These are phyloP conservation scores for Sinocyclocheilus maitianheensis DNA, from an alignment of 2,113 vertebrate species.

Conservation along the genomic window DNA sequence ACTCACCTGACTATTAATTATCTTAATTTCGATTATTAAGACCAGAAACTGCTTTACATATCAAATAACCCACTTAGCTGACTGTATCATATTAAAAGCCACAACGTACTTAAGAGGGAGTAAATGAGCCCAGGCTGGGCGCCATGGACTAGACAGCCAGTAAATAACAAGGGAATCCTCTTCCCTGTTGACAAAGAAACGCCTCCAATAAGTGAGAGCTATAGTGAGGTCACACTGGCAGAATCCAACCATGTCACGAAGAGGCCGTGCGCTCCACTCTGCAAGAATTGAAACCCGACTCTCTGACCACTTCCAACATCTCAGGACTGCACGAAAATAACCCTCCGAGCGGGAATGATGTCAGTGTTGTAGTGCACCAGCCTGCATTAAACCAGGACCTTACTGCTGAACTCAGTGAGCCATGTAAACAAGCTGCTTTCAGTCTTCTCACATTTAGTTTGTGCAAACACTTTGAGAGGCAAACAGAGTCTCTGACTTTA, in stretches of 20 bases:
- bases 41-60: not conserved
- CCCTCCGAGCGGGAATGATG: constrained; percentile 23
- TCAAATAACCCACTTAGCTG: constrained; percentile 23
- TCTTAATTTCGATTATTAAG: not conserved
- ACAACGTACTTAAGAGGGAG: not conserved
- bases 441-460: not conserved
- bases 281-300: constrained; percentile 47
- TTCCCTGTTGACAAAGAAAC: constrained; percentile 25
- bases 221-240: constrained; percentile 33
- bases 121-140: constrained; percentile 28
- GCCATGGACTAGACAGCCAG: not conserved
- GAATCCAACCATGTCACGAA: constrained; percentile 16
- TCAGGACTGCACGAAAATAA: constrained; percentile 48
- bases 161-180: constrained; percentile 34
- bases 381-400: not conserved
- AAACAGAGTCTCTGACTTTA: not conserved
- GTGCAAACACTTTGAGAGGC: not conserved
- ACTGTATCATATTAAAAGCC: constrained; percentile 17
- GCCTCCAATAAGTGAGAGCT: constrained; percentile 14
- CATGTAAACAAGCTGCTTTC: not conserved
- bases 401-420: not conserved
- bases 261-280: constrained; percentile 4
- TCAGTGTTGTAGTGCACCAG: not conserved
- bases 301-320: constrained; percentile 31
- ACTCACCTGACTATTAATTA: not conserved